Conservation (phyloP, 2,888 invertebrate species). For the Prionchulus punctatus region DNA sequence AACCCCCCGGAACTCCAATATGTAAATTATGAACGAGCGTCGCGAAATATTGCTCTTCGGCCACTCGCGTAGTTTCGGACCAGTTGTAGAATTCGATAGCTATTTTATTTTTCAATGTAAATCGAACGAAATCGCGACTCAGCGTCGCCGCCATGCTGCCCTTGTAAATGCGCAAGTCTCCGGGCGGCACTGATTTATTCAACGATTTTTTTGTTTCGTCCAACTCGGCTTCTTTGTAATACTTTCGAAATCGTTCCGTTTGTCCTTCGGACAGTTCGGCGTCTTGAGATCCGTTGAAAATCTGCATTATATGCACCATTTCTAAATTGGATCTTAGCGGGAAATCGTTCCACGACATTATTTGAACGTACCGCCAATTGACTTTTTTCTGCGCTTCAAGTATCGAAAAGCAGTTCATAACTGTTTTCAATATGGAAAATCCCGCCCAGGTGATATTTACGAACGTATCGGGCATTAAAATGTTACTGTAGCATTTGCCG, state of each 20-base stretch:
- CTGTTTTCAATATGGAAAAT: neutral
- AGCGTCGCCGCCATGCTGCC: constrained; percentile 4
- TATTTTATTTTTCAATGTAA: neutral
- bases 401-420: constrained; percentile 3
- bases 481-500: neutral
- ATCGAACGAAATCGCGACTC: constrained; percentile 6
- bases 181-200: constrained; percentile 3
- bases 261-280: neutral
- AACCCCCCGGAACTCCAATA: neutral
- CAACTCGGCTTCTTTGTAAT: neutral
- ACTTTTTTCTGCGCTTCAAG: constrained; percentile 14
- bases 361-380: constrained; percentile 4
- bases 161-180: constrained; percentile 2
- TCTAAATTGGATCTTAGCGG: constrained; percentile 7
- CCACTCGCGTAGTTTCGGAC: neutral
- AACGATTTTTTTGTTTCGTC: neutral
- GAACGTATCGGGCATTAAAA: neutral
- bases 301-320: constrained; percentile 1
- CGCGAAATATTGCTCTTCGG: constrained; percentile 8
- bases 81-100: constrained; percentile 6
- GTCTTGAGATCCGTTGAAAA: neutral
- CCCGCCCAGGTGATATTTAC: constrained; percentile 6
- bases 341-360: constrained; percentile 10
- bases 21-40: constrained; percentile 4
- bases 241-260: neutral